Evolutionary conservation across 1,140 invertebrate genomes (phyloP), one percentile per base, ranked within the genome.

Genomic region (Rhizoglyphus robini): DNA sequence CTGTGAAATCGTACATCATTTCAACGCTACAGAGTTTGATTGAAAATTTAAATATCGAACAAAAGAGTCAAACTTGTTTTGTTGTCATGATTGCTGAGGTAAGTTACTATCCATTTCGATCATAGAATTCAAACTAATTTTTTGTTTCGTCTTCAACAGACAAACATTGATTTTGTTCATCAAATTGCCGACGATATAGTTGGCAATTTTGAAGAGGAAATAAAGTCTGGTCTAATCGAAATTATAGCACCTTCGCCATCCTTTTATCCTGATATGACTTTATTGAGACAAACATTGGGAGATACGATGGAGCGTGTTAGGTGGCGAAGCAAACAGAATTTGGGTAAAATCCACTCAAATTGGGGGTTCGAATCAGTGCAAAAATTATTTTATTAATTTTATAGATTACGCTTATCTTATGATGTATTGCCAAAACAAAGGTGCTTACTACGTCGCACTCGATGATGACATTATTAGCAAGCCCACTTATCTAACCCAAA

Each of bases 391-490:
- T 8, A 3, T 31, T 59, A 15, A n/a, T n/a, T 59, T 59, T n/a
- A 2, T 25, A 59, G 94, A 98, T 75, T 94, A 89, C 76, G 87
- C 91, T 4, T 97, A 91, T 75, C 78, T 98, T 0, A 97, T 97
- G 94, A 87, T 93, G 68, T 96, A 96, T 74, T 86, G 87, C 11
- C 87, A 90, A 71, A 82, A 74, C 41, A 76, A 78, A 68, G 77
- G 79, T 29, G 72, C 74, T n/a, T 81, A 78, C 72, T 80, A 81
- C 74, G 73, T 80, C 34, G 88, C 96, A 81, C 77, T 98, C 8
- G 94, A 98, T 79, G 95, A 98, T 76, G 94, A 98, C 74, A 88
- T 97, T 67, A 78, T 96, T 29, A 86, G 90, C 0, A 94, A 92
- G 74, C 85, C 77, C 48, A 78, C 76, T 11, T 96, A 88, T 74